These are phyloP conservation scores for Drosophila punjabiensis DNA, from an alignment of 1,140 invertebrate species.

Conservation along the genomic window DNA sequence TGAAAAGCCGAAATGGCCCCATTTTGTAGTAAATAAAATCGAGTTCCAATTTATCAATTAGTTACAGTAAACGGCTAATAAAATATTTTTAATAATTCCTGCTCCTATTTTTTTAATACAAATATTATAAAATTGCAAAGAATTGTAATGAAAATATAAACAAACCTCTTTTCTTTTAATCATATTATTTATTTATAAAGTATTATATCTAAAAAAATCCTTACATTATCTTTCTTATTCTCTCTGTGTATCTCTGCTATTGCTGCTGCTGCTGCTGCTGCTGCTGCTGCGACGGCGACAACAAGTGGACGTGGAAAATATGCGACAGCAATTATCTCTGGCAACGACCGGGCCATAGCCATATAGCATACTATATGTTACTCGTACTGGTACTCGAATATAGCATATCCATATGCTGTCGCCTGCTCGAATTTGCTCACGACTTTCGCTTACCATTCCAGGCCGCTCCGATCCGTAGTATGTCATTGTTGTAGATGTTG, in stretches of 20 bases:
- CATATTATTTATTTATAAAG: too few species aligned
- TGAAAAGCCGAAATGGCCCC: too few species aligned
- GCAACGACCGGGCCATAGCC: constrained; percentile 41
- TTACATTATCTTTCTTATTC: not conserved
- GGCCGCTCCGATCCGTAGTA: constrained; percentile 12
- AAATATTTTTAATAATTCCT: too few species aligned
- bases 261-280: constrained; percentile 18
- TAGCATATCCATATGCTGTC: constrained; percentile 66
- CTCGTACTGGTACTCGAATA: not conserved
- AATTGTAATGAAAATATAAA: not conserved
- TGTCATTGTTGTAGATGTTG: constrained; percentile 40
- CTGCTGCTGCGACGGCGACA: constrained; percentile 46
- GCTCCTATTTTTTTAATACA: not conserved
- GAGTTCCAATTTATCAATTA: too few species aligned
- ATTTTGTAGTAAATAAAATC: too few species aligned
- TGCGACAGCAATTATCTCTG: constrained; percentile 79
- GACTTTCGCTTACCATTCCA: constrained; percentile 78
- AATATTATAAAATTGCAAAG: fast-evolving
- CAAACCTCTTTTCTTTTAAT: not conserved
- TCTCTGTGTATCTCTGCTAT: not conserved
- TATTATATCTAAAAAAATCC: not conserved
- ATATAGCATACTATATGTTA: constrained; percentile 20
- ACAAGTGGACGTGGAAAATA: constrained; percentile 79
- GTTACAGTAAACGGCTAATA: too few species aligned
- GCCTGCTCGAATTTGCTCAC: constrained; percentile 69